Base-by-base conservation (phyloP, 2,888 invertebrate species). In the Dicyrtomina minuta region DNA sequence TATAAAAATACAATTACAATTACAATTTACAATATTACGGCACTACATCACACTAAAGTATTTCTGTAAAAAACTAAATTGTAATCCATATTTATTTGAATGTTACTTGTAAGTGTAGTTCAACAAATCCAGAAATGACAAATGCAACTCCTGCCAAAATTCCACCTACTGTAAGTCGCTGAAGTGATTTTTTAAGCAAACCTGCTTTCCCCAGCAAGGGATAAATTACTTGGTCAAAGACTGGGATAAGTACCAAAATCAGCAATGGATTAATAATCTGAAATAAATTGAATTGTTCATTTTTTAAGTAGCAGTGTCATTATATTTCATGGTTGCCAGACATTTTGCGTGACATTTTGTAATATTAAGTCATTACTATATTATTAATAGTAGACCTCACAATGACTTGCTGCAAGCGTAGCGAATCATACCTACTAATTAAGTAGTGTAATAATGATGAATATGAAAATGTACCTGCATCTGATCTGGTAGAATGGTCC, bases 131-230 rank as follows among this genome's bases (percentile, higher is more conserved):
- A 33, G 85, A 83, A 61, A 84, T 77, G 49, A 84, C 78, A 79
- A 86, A 86, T 0, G 86, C 81, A 2, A 81, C 49, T 2, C 82
- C 81, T 44, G 84, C 83, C 8, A 86, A 76, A 51, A 83, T 71
- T 75, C 85, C 84, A 17, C 86, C 86, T 15, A 80, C 80, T 0
- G 82, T 81, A 81, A 86, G 84, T 62, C 84, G 81, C 74, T 85
- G 83, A 22, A 83, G 78, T 1, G 85, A 84, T 53, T 84, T 85
- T 43, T 59, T 78, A 12, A 78, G 60, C 17, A 78, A 5, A 13
- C 66, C 60, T 22, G 68, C 66, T 69, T 74, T 73, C 1, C 76
- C 79, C 13, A 83, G 75, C 1, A 81, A 72, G 12, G 84, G 84
- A 76, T 84, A 84, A 22, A 84, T 70, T 1, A 79, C 68, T 73